These are phyloP conservation scores for Pangasius macronema DNA, from an alignment of 2,797 vertebrate genomes.

Conservation along the genomic window DNA sequence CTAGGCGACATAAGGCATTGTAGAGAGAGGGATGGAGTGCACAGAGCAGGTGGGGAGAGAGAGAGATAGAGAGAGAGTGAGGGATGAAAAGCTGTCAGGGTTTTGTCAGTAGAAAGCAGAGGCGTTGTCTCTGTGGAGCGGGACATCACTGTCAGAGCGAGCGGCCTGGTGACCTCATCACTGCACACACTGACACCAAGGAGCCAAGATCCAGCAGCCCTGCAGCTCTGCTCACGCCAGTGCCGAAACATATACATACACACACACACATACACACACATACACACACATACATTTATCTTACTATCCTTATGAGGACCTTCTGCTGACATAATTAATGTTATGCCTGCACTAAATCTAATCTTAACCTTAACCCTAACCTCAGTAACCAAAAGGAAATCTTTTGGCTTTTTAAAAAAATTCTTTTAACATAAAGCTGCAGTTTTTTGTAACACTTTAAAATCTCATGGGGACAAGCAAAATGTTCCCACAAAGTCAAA, in stretches of 20 bases:
- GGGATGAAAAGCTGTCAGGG: conserved; percentile 46
- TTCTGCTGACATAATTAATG: not conserved
- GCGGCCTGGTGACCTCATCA: conserved; percentile 50
- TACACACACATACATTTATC: not conserved
- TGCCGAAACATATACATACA: not conserved
- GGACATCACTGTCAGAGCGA: conserved; percentile 59
- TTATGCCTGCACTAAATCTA: not conserved
- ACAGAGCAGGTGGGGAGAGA: conserved; percentile 26
- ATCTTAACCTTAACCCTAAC: not conserved
- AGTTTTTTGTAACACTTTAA: not conserved
- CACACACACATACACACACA: not conserved
- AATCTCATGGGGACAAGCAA: not conserved
- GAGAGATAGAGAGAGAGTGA: conserved; percentile 17
- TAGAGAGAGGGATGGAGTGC: conserved; percentile 10
- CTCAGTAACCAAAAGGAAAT: not conserved
- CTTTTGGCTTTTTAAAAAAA: not conserved
- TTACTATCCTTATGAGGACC: not conserved
- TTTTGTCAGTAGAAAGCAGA: conserved; percentile 46
- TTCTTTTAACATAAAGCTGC: not conserved
- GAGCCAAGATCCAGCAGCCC: conserved; percentile 28
- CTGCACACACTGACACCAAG: conserved; percentile 49
- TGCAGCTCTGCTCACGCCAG: not conserved
- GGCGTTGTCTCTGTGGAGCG: conserved; percentile 50
- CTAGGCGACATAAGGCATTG: conserved; percentile 32
- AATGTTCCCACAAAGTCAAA: not conserved